A percentile compares a stretch with the other conserved stretches of the same genome.
These are phyloP conservation scores for Trachemys scripta DNA, from an alignment of 2,113 vertebrate genomes.

Conservation along the genomic window DNA sequence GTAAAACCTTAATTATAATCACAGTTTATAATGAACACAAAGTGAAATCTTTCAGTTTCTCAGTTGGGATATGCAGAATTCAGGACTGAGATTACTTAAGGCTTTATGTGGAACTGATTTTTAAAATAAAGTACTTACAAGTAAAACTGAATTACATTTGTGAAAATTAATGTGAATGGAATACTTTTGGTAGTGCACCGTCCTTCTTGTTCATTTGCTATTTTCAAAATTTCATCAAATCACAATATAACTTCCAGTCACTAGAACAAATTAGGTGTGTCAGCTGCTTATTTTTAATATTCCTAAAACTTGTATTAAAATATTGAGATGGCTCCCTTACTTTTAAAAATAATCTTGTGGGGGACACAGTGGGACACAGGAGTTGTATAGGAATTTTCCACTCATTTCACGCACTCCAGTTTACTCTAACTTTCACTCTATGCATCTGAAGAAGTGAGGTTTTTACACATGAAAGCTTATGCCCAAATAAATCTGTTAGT, in stretches of 20 bases:
- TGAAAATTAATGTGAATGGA: background rate
- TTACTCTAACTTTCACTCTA: too few relatives aligned
- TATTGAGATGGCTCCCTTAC: background rate
- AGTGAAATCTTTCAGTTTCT: background rate
- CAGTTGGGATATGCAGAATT: background rate
- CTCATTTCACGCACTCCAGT: background rate
- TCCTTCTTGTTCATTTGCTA: background rate
- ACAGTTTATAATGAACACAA: background rate
- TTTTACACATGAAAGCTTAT: too few relatives aligned
- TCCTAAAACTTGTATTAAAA: background rate
- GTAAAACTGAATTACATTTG: background rate
- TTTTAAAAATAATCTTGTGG: background rate
- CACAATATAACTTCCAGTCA: background rate
- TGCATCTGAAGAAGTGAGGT: too few relatives aligned
- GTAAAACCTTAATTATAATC: background rate
- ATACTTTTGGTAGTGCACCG: background rate
- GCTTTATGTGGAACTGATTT: background rate
- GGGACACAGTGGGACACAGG: background rate
- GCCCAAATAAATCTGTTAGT: too few relatives aligned
- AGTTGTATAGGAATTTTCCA: accelerated
- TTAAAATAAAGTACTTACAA: background rate
- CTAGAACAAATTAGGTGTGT: background rate
- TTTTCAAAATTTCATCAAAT: background rate
- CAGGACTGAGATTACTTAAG: background rate
- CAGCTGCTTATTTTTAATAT: background rate